Evolutionary conservation across 2,113 vertebrate genomes (phyloP).

Genomic region (Saccopteryx bilineata): DNA sequence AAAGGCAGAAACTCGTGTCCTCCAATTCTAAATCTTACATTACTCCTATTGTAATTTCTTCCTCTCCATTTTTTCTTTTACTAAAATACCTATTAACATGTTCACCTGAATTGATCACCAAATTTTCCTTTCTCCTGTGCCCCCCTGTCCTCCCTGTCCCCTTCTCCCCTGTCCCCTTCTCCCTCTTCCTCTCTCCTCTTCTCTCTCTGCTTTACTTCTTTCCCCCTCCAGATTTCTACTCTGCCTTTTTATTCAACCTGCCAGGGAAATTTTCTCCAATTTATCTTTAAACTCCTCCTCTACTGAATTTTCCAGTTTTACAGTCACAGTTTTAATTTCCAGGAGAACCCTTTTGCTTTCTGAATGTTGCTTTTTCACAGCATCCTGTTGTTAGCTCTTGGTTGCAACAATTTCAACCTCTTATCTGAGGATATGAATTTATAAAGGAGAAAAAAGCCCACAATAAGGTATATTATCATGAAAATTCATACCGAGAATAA

Average conservation of each 20-base stretch:
- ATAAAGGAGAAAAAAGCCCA: conserved; percentile 26
- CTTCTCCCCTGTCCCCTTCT: not conserved
- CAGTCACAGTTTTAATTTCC: not conserved
- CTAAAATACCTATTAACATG: not conserved
- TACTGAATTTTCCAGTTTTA: not conserved
- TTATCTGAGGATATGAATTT: not conserved
- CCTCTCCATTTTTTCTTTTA: not conserved
- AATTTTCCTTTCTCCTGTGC: not conserved
- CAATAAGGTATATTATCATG: not conserved
- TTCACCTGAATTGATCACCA: not conserved
- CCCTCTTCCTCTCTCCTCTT: not conserved
- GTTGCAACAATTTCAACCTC: not conserved
- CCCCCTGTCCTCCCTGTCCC: not conserved
- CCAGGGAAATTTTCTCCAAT: not conserved
- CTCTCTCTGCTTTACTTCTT: not conserved
- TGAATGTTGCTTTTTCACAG: conserved; percentile 13
- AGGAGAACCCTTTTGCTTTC: not conserved
- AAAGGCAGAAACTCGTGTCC: not conserved
- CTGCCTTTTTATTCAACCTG: not conserved
- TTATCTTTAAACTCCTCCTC: not conserved
- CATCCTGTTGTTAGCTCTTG: not conserved
- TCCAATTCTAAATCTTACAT: not conserved
- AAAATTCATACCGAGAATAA: conserved; percentile 38
- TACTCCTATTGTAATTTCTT: not conserved
- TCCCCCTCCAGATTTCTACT: not conserved